phyloP scores from a whole-genome alignment of 2,797 vertebrate species.

The Pangasius macronema region DNA sequence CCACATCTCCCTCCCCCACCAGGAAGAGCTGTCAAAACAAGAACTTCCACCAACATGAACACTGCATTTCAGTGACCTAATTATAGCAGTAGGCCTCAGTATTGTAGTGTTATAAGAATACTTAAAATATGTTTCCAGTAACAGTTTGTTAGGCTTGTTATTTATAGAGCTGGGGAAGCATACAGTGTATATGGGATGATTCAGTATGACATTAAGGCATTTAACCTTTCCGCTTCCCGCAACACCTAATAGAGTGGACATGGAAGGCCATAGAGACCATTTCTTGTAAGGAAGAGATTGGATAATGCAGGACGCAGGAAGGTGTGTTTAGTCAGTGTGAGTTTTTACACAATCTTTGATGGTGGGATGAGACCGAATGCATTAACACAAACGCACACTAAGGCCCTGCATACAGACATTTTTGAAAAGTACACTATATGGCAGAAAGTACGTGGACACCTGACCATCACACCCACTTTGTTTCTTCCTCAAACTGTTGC shows the following conservation, averaged over 20 bases:
- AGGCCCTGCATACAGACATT: background rate
- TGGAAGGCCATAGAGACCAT: constrained; percentile 7
- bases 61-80: constrained; percentile 47
- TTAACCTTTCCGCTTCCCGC: background rate
- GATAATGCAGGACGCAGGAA: background rate
- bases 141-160: background rate
- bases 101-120: constrained; percentile 14
- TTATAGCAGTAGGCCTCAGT: constrained; percentile 22
- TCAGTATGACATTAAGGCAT: background rate
- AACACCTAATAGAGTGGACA: constrained; percentile 9
- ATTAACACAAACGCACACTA: background rate
- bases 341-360: background rate
- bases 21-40: constrained; percentile 59
- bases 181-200: background rate
- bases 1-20: constrained; percentile 42
- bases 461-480: background rate
- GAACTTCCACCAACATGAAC: constrained; percentile 48
- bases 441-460: background rate
- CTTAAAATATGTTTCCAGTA: background rate
- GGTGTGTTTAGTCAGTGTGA: background rate
- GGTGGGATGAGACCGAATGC: background rate
- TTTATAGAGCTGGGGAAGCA: background rate
- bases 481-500: background rate
- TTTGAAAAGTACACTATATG: background rate
- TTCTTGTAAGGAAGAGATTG: background rate